Percentiles rank a stretch among this genome's conserved stretches.
These are phyloP conservation scores for Clitarchus hookeri DNA, from an alignment of 2,888 invertebrate species.

Conservation along the genomic window DNA sequence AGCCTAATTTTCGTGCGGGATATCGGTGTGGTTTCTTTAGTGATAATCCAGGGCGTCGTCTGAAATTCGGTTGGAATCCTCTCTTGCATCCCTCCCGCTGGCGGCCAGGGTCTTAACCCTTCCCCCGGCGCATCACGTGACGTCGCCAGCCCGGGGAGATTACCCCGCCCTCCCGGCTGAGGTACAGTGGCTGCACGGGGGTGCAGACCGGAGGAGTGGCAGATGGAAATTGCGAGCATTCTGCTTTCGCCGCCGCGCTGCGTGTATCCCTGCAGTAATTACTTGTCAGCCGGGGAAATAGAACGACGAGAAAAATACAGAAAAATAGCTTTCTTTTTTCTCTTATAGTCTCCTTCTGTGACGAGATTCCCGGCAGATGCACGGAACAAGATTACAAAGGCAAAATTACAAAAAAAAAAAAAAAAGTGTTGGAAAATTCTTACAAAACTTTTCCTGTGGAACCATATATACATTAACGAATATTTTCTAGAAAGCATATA, in stretches of 20 bases:
- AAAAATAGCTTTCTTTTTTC: background rate
- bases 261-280: slow-evolving; percentile 21
- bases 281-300: slow-evolving; percentile 20
- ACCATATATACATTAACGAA: background rate
- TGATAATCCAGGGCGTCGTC: background rate
- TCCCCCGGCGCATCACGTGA: background rate
- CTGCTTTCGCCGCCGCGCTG: background rate
- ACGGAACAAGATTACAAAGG: background rate
- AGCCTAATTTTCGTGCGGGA: background rate
- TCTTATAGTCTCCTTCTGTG: background rate
- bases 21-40: background rate
- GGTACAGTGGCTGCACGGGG: background rate
- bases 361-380: background rate
- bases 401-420: background rate
- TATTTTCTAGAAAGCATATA: too few species aligned
- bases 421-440: background rate
- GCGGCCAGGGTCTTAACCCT: background rate
- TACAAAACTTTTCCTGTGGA: background rate
- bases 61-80: background rate
- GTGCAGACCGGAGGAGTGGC: background rate
- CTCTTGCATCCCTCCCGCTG: background rate
- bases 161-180: background rate
- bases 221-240: slow-evolving; percentile 20
- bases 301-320: slow-evolving; percentile 1
- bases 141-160: background rate